Conservation (phyloP, 2,113 vertebrate species). For the Sapajus apella region DNA sequence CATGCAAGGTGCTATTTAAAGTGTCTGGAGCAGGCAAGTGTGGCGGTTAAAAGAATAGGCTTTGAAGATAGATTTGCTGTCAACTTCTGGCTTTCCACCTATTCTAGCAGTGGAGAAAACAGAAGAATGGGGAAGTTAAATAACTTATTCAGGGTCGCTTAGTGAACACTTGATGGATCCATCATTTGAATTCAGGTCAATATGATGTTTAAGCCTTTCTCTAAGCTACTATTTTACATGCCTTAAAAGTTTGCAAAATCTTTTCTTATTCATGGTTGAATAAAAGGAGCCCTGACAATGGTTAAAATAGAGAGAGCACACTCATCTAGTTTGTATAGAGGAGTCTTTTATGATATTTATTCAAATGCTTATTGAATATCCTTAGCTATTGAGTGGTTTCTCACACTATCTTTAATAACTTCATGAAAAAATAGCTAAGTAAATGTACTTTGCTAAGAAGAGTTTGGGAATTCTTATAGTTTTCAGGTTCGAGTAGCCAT, state of each 20-base stretch:
- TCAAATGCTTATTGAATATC: neutral
- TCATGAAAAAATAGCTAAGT: neutral
- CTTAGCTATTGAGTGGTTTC: neutral
- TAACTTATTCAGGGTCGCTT: neutral
- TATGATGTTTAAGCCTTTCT: neutral
- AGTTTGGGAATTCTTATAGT: neutral
- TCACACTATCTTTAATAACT: neutral
- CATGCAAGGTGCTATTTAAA: neutral
- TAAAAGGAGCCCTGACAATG: neutral
- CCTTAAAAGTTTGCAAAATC: neutral
- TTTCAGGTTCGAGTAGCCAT: neutral
- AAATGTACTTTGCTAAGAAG: neutral
- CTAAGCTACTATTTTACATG: neutral
- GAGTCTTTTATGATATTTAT: neutral
- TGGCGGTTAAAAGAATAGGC: constrained; percentile 22
- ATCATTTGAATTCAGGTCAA: neutral
- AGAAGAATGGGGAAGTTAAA: neutral
- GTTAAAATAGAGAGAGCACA: neutral
- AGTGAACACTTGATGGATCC: neutral
- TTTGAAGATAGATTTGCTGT: constrained; percentile 47
- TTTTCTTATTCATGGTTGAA: neutral
- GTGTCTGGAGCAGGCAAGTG: neutral
- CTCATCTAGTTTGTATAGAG: neutral
- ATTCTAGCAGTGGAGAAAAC: neutral
- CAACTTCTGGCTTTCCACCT: neutral